Percentiles rank a stretch among this genome's conserved stretches.
These are phyloP conservation scores for Bostrychus sinensis DNA, from an alignment of 2,113 vertebrate species.

Conservation along the genomic window DNA sequence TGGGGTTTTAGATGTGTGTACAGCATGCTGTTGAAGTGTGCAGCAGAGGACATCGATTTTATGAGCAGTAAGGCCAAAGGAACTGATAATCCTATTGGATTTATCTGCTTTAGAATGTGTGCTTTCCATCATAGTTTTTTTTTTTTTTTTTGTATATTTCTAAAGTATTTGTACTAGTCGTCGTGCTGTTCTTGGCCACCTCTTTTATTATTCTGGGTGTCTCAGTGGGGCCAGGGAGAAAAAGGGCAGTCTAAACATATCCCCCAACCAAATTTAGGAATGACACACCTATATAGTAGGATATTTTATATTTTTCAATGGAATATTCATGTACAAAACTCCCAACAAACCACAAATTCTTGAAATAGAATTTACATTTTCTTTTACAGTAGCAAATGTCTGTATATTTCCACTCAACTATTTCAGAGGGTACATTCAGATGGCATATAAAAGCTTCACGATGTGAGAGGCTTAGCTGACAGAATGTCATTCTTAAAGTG, in stretches of 20 bases:
- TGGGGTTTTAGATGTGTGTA: constrained; percentile 35
- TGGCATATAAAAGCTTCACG: not conserved
- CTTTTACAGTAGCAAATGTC: constrained; percentile 3
- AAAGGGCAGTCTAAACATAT: constrained; percentile 60
- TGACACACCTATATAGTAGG: constrained; percentile 17
- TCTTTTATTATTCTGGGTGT: constrained; percentile 60
- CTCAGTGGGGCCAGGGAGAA: constrained; percentile 50
- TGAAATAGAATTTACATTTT: constrained; percentile 1
- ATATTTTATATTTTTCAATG: constrained; percentile 20
- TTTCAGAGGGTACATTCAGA: too few relatives aligned
- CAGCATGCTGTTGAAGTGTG: constrained; percentile 21
- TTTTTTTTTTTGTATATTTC: constrained; percentile 71
- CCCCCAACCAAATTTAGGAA: constrained; percentile 30
- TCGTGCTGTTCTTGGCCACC: constrained; percentile 62
- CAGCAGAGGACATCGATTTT: constrained; percentile 49
- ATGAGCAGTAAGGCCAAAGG: constrained; percentile 55
- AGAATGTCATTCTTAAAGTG: not conserved
- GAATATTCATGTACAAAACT: constrained; percentile 48
- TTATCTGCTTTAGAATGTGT: constrained; percentile 65
- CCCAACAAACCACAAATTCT: constrained; percentile 8
- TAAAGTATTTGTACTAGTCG: constrained; percentile 67
- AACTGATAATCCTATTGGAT: constrained; percentile 56
- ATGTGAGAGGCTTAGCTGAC: not conserved
- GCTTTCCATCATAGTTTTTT: constrained; percentile 65
- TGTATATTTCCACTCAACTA: constrained; percentile 1